Conservation (phyloP, 2,797 vertebrate species). For the Rhinophrynus dorsalis region DNA sequence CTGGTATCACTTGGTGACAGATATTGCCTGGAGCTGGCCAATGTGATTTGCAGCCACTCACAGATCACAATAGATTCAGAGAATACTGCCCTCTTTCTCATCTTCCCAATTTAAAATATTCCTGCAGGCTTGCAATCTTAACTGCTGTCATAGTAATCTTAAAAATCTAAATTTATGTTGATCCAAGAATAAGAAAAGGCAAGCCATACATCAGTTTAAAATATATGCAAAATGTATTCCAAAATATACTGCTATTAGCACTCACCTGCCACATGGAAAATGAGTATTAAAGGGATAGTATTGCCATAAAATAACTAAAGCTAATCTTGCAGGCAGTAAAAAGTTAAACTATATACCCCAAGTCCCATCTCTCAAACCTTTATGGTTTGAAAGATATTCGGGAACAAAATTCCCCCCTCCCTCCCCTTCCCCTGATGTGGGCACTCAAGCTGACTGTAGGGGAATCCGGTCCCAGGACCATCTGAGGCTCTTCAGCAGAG, state of each 20-base stretch:
- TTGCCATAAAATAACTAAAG: too few relatives aligned
- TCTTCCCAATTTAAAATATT: slow-evolving; percentile 31
- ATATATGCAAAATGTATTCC: slow-evolving; percentile 7
- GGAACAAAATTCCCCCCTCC: too few relatives aligned
- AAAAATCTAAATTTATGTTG: slow-evolving; percentile 35
- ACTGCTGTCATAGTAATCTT: slow-evolving; percentile 19
- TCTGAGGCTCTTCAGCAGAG: too few relatives aligned
- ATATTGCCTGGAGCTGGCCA: slow-evolving; percentile 26
- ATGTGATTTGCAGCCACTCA: slow-evolving; percentile 26
- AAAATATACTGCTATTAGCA: not conserved
- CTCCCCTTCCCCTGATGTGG: too few relatives aligned
- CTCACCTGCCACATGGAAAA: not conserved
- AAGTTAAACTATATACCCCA: too few relatives aligned
- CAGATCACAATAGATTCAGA: slow-evolving; percentile 15
- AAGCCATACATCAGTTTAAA: slow-evolving; percentile 13
- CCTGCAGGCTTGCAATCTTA: slow-evolving; percentile 25
- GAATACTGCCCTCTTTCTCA: not conserved
- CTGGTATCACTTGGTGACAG: slow-evolving; percentile 27
- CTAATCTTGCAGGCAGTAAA: too few relatives aligned
- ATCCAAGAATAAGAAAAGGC: slow-evolving; percentile 10
- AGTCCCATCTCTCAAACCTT: too few relatives aligned
- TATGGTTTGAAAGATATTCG: too few relatives aligned
- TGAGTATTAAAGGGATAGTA: too few relatives aligned
- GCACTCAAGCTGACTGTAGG: too few relatives aligned
- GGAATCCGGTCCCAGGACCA: too few relatives aligned